A percentile compares a stretch with the other conserved stretches of the same genome.
Conservation (phyloP, 2,888 invertebrate species). For the Eulithis prunata region DNA sequence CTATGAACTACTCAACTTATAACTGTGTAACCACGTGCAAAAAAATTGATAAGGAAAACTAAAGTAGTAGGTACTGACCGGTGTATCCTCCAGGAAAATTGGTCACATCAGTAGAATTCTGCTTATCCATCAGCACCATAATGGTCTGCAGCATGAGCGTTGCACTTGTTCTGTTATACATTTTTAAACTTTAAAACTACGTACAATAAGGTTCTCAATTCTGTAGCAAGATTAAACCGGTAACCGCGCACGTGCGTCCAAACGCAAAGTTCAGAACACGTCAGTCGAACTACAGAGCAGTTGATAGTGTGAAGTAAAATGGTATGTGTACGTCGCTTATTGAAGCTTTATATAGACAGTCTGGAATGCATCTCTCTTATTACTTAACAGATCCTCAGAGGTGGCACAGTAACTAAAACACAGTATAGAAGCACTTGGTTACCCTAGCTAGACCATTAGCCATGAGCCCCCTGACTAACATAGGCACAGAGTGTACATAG, state of each 20-base stretch:
- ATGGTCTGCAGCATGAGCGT: slow-evolving; percentile 80
- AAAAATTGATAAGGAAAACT: slow-evolving; percentile 14
- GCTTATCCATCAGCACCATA: slow-evolving; percentile 79
- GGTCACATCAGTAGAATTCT: slow-evolving; percentile 73
- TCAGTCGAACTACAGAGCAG: slow-evolving; percentile 40
- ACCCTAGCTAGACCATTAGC: too few species aligned
- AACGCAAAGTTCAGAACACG: slow-evolving; percentile 18
- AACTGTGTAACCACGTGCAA: background rate
- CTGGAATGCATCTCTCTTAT: slow-evolving; percentile 60
- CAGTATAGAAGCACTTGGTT: slow-evolving; percentile 1
- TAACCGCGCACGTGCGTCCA: slow-evolving; percentile 16
- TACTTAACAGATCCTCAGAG: slow-evolving; percentile 35
- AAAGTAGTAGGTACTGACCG: slow-evolving; percentile 60
- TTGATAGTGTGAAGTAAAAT: slow-evolving; percentile 60
- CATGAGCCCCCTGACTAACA: too few species aligned
- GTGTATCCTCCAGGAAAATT: slow-evolving; percentile 64
- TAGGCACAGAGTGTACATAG: too few species aligned
- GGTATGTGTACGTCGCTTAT: slow-evolving; percentile 52
- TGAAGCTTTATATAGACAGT: slow-evolving; percentile 68
- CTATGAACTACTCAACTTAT: too few species aligned
- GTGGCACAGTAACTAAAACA: slow-evolving; percentile 12
- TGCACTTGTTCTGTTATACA: slow-evolving; percentile 79
- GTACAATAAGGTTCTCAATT: background rate
- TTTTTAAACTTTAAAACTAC: slow-evolving; percentile 44
- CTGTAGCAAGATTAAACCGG: slow-evolving; percentile 7